phyloP scores from a whole-genome alignment of 2,888 invertebrate genomes.

The Eurytoma californica region DNA sequence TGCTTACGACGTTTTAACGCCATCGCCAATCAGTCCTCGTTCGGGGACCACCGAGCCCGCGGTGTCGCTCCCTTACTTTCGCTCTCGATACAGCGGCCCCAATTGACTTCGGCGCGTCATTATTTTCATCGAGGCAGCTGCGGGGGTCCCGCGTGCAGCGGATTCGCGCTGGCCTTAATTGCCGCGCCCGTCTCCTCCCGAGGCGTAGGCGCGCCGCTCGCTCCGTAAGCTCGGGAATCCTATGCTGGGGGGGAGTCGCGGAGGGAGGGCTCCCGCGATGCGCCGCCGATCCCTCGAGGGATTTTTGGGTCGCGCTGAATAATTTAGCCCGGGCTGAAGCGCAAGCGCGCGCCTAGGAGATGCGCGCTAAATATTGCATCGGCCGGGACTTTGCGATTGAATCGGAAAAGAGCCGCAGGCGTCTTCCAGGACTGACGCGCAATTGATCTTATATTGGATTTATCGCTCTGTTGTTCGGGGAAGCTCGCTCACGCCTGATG shows the following conservation, averaged over 20 bases:
- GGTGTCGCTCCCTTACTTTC: conserved; percentile 19
- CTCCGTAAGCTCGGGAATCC: conserved; percentile 50
- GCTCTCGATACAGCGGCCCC: conserved; percentile 34
- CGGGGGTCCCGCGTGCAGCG: not conserved
- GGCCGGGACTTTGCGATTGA: conserved; percentile 37
- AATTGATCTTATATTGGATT: no score
- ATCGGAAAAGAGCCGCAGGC: conserved; percentile 6
- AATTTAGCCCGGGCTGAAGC: conserved; percentile 39
- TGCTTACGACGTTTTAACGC: no score
- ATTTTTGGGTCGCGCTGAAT: conserved; percentile 55
- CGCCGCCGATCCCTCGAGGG: conserved; percentile 46
- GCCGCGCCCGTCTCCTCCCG: conserved; percentile 25
- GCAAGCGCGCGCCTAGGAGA: conserved; percentile 2
- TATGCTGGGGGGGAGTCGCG: conserved; percentile 7
- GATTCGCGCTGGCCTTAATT: conserved; percentile 27
- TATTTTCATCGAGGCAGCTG: conserved; percentile 34
- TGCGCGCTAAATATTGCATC: conserved; percentile 50
- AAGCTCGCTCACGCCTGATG: no score
- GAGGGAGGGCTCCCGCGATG: not conserved
- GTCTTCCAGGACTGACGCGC: not conserved
- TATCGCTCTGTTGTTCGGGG: no score
- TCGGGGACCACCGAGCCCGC: not conserved
- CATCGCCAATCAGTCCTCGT: no score
- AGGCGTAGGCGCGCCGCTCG: conserved; percentile 25
- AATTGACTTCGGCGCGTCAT: conserved; percentile 50